These are phyloP conservation scores for Pachyrhynchus sulphureomaculatus DNA, from an alignment of 1,140 invertebrate genomes.

Conservation along the genomic window DNA sequence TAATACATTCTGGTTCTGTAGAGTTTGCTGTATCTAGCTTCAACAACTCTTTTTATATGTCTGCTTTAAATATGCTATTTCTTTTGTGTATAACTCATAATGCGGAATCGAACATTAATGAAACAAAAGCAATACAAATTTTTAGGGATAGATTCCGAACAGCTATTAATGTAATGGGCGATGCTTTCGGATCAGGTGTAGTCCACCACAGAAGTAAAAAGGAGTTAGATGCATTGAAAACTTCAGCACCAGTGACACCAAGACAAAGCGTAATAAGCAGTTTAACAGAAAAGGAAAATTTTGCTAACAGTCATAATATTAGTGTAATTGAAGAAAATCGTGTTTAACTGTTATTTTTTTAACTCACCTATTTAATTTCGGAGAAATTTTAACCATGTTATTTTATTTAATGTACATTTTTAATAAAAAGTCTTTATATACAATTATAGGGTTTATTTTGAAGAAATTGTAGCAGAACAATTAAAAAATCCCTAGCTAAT, in stretches of 20 bases:
- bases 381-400: too few species aligned
- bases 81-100: too few species aligned
- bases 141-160: slow-evolving; percentile 84
- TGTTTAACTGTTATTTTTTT: not conserved
- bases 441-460: too few species aligned
- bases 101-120: too few species aligned
- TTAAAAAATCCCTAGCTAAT: too few species aligned
- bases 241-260: not conserved
- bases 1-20: not conserved
- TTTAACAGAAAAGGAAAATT: not conserved
- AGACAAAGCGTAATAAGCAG: not conserved
- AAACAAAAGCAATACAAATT: too few species aligned
- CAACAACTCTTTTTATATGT: too few species aligned
- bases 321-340: not conserved
- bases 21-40: not conserved
- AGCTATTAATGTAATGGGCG: slow-evolving; percentile 84
- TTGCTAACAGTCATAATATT: not conserved
- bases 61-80: too few species aligned
- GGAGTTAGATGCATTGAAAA: slow-evolving; percentile 56
- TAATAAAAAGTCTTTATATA: too few species aligned
- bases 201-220: slow-evolving; percentile 76
- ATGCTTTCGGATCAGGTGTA: slow-evolving; percentile 84
- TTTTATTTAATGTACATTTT: too few species aligned
- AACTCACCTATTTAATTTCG: too few species aligned
- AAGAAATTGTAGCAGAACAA: too few species aligned